Evolutionary conservation across 2,797 vertebrate species (phyloP).

Genomic region (Phrynocephalus guinanensis): DNA sequence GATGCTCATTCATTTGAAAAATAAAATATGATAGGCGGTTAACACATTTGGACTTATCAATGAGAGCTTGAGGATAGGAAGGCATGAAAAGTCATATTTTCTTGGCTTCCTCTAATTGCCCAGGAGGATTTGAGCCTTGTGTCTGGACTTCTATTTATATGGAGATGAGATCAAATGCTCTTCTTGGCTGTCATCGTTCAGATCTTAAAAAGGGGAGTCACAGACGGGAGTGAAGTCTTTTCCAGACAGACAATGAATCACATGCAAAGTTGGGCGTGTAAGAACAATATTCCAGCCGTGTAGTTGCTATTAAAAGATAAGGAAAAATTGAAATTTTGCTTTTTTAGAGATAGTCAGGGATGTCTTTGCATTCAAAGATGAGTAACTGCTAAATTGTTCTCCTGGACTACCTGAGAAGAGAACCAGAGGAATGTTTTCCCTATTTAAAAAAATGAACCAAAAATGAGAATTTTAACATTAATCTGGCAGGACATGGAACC

Average conservation of each 20-base stretch:
- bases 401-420: neutral
- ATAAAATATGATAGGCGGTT: neutral
- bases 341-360: too few relatives aligned
- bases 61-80: neutral
- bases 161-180: neutral
- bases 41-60: neutral
- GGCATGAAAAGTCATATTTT: neutral
- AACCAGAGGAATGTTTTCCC: neutral
- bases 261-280: neutral
- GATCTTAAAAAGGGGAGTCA: neutral
- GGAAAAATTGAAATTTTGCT: too few relatives aligned
- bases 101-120: neutral
- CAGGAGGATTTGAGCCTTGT: neutral
- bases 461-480: too few relatives aligned
- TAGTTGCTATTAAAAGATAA: neutral
- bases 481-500: too few relatives aligned
- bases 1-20: conserved; percentile 9
- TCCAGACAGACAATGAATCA: neutral
- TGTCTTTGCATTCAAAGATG: neutral
- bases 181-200: neutral
- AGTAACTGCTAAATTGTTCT: too few relatives aligned
- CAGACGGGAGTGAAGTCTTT: neutral
- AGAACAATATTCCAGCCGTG: neutral
- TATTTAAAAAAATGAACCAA: too few relatives aligned
- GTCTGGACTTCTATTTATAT: neutral